Conservation (phyloP, 2,888 invertebrate species). For the Tinea pellionella region DNA sequence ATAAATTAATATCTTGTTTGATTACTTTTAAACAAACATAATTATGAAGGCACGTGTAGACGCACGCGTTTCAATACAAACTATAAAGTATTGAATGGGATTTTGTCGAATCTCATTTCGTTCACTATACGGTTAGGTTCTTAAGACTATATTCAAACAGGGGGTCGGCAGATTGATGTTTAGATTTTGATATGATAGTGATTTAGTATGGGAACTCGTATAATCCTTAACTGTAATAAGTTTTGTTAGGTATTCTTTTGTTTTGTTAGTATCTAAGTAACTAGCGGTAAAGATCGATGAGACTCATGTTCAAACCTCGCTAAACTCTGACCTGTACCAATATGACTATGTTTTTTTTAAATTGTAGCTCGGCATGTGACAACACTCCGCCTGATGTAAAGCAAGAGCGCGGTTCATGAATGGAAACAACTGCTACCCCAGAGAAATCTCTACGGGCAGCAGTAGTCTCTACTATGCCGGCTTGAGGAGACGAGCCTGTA, state of each 20-base stretch:
- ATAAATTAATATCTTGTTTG: slow-evolving; percentile 69
- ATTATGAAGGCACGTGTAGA: slow-evolving; percentile 54
- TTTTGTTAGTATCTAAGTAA: no score
- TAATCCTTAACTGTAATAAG: background rate
- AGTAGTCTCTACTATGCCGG: no score
- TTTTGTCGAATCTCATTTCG: slow-evolving; percentile 57
- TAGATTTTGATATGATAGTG: slow-evolving; percentile 63
- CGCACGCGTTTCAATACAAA: slow-evolving; percentile 50
- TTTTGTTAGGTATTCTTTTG: background rate
- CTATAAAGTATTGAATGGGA: slow-evolving; percentile 42
- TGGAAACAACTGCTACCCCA: no score
- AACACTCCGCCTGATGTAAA: no score
- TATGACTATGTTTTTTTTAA: no score
- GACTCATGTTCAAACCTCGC: no score
- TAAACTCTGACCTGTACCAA: no score
- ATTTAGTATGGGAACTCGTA: slow-evolving; percentile 49
- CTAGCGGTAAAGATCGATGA: no score
- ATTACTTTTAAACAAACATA: slow-evolving; percentile 64
- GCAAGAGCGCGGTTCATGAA: no score
- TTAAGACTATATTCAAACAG: slow-evolving; percentile 62
- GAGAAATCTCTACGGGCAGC: no score
- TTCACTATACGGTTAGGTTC: slow-evolving; percentile 44
- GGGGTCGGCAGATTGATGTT: slow-evolving; percentile 55
- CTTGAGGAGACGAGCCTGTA: no score
- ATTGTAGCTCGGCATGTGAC: no score